A percentile compares a stretch with the other conserved stretches of the same genome.
These are phyloP conservation scores for Phrynosoma platyrhinos DNA, from an alignment of 2,113 vertebrate species.

Conservation along the genomic window DNA sequence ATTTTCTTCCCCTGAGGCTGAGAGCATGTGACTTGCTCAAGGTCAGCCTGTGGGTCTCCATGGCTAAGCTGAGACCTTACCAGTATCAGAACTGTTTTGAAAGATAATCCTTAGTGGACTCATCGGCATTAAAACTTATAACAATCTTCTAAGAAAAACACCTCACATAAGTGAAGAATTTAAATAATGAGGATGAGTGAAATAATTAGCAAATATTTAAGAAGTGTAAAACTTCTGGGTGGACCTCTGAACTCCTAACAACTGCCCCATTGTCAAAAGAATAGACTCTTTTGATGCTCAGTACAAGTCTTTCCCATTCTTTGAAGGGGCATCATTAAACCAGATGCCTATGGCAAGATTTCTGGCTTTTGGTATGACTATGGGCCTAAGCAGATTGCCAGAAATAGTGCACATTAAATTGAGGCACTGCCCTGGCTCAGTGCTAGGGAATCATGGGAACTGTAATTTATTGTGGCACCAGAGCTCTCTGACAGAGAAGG, in stretches of 20 bases:
- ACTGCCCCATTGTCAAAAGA: conserved; percentile 30
- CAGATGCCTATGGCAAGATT: not conserved
- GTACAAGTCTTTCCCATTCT: not conserved
- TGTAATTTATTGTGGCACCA: no score
- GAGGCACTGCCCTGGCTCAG: no score
- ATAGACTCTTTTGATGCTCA: conserved; percentile 13
- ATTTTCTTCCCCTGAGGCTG: no score
- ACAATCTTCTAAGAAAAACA: not conserved
- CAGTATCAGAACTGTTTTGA: not conserved
- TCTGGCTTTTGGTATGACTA: no score
- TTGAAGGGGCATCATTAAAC: not conserved
- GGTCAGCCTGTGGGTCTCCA: no score
- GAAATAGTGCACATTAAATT: no score
- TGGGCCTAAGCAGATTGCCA: no score
- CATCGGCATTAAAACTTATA: not conserved
- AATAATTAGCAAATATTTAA: conserved; percentile 15
- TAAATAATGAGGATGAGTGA: not conserved
- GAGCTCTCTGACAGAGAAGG: no score
- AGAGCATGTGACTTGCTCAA: no score
- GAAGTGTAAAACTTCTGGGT: conserved; percentile 4
- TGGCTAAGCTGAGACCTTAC: no score
- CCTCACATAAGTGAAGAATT: not conserved
- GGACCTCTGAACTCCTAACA: not conserved
- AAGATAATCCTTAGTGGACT: not conserved
- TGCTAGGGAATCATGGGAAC: no score